Evolutionary conservation across 2,888 invertebrate genomes (phyloP), one percentile per base, ranked within the genome.

Genomic region (Drosophila ezoana): DNA sequence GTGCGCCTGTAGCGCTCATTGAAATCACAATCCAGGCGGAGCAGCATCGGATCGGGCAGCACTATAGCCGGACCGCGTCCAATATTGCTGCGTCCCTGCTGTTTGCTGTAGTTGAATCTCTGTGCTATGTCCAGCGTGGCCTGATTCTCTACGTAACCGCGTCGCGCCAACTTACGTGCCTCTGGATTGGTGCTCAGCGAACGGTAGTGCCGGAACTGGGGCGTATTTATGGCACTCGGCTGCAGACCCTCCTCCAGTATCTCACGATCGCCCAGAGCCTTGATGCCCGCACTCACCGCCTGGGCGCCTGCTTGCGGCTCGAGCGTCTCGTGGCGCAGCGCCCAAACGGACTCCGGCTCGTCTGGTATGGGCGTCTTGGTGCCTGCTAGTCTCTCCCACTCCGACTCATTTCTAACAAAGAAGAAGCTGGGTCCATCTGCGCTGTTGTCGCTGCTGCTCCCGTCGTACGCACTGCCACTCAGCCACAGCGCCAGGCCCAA

Each of bases 191-290:
- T 95, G 51, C 94, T 94, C 0, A 96, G 93, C 0, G 96, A 95
- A 51, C 94, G 93, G 86, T 96, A 96, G 53, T 96, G 96, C 41
- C 95, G 93, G 73, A 93, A 94, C 23, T 95, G 95, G 0, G 96
- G 95, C 5, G 94, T 94, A 63, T 94, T 93, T 0, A 92, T 76
- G 0, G 95, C 94, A 9, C 93, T 93, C 0, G 93, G 90, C 47
- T 86, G 76, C 13, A 91, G 72, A 4, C 89, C 85, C 35, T 92
- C 92, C 73, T 96, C 96, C 5, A 94, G 91, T 14, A 93, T 90
- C 63, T 93, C 93, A 4, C 94, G 93, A 49, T 93, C 92, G 1
- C 92, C 90, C 9, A 96, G 92, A 0, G 94, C 95, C 20, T 92
- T 93, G 23, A 93, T 92, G 0, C 95, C 95, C 5, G 92, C 93